Percentiles rank a stretch among this genome's conserved stretches.
Evolutionary conservation across 2,888 invertebrate species (phyloP).

Genomic region (Lobophora halterata): DNA sequence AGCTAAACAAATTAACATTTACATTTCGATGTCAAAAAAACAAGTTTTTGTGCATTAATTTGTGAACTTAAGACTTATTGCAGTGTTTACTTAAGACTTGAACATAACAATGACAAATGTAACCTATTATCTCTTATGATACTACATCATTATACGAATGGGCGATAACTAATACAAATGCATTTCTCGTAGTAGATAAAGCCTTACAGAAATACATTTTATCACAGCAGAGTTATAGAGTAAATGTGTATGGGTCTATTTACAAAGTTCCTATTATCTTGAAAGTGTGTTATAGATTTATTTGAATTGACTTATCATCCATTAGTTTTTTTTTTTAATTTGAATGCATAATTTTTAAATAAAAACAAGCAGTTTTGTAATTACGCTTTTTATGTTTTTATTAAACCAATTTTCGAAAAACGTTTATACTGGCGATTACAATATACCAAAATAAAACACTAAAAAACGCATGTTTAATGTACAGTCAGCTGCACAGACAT

Average conservation of each 20-base stretch:
- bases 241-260: slow-evolving; percentile 1
- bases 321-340: too few relatives aligned
- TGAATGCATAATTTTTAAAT: too few relatives aligned
- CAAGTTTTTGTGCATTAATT: not conserved
- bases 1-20: not conserved
- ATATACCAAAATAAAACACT: slow-evolving; percentile 7
- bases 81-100: slow-evolving; percentile 3
- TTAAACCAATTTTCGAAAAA: too few relatives aligned
- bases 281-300: not conserved
- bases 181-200: too few relatives aligned
- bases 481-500: too few relatives aligned
- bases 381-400: too few relatives aligned
- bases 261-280: not conserved
- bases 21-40: slow-evolving; percentile 2
- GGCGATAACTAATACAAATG: not conserved
- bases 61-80: too few relatives aligned
- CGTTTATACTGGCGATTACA: not conserved
- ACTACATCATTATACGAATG: not conserved
- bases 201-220: slow-evolving; percentile 3
- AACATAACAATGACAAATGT: not conserved
- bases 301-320: not conserved
- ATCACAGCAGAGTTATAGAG: too few relatives aligned
- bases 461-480: not conserved
- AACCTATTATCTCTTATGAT: not conserved
- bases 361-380: too few relatives aligned